phyloP scores from a whole-genome alignment of 2,113 vertebrate genomes.

The Halcyon malimbica region DNA sequence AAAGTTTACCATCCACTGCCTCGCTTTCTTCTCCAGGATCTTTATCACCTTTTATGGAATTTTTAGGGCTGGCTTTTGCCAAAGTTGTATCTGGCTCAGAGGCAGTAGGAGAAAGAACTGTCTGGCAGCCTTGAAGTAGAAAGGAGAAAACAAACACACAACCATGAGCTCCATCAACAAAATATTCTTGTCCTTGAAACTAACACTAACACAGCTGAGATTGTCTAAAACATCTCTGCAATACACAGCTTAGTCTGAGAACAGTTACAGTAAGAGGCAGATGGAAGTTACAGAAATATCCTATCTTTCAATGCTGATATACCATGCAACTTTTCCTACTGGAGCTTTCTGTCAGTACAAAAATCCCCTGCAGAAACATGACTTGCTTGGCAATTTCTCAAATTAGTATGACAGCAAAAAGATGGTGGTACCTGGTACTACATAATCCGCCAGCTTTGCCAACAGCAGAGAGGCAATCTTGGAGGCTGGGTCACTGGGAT shows the following conservation, averaged over 20 bases:
- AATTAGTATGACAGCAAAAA: not conserved
- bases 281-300: not conserved
- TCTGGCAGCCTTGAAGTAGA: constrained; percentile 87
- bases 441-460: constrained; percentile 95
- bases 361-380: not conserved
- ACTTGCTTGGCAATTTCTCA: not conserved
- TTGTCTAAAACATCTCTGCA: not conserved
- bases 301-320: not conserved
- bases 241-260: not conserved
- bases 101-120: constrained; percentile 94
- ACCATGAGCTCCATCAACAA: not conserved
- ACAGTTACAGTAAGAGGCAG: not conserved
- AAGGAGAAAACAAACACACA: not conserved
- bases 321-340: not conserved
- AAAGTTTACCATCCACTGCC: constrained; percentile 96
- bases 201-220: not conserved
- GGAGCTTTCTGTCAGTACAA: not conserved
- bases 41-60: constrained; percentile 89
- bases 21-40: constrained; percentile 94
- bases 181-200: not conserved
- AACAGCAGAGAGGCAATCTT: constrained; percentile 93
- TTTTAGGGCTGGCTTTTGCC: constrained; percentile 90
- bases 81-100: constrained; percentile 91
- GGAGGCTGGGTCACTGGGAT: constrained; percentile 93
- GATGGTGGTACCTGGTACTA: constrained; percentile 88